These are phyloP conservation scores for Mythimna vitellina DNA, from an alignment of 2,888 invertebrate genomes.

Conservation along the genomic window DNA sequence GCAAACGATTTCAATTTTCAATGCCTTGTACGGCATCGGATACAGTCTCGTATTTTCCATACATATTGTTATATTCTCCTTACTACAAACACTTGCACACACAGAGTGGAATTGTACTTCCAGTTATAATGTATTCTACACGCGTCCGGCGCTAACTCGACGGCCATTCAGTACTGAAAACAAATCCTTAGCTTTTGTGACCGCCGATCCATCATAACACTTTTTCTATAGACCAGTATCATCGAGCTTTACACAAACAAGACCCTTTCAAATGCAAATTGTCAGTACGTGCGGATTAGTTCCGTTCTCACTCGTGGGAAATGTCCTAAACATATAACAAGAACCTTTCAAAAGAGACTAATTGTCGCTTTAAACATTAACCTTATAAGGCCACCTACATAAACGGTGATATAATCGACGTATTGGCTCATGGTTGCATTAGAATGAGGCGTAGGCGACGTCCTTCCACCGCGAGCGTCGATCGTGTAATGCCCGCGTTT, in stretches of 20 bases:
- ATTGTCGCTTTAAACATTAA: conserved; percentile 84
- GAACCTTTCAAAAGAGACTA: conserved; percentile 61
- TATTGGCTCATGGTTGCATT: conserved; percentile 82
- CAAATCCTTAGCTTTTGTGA: conserved; percentile 86
- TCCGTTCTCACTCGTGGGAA: conserved; percentile 86
- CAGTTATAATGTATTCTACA: conserved; percentile 84
- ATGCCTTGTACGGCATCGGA: conserved; percentile 68
- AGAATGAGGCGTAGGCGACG: conserved; percentile 82
- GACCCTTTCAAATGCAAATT: conserved; percentile 89
- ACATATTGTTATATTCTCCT: conserved; percentile 73
- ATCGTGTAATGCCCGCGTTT: conserved; percentile 74
- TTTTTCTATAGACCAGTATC: conserved; percentile 87
- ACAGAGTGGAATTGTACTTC: conserved; percentile 72
- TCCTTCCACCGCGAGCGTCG: conserved; percentile 82
- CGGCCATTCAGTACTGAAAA: conserved; percentile 87
- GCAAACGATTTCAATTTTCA: conserved; percentile 69
- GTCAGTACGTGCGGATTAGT: conserved; percentile 88
- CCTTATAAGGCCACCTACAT: conserved; percentile 90
- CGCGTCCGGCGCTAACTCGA: conserved; percentile 84
- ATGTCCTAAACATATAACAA: conserved; percentile 69
- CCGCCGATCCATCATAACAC: conserved; percentile 85
- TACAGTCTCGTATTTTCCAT: conserved; percentile 66
- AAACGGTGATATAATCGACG: conserved; percentile 87
- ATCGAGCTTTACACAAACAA: conserved; percentile 87
- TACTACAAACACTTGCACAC: conserved; percentile 70